phyloP scores from a whole-genome alignment of 1,140 invertebrate genomes.

The Drosophila mojavensis region DNA sequence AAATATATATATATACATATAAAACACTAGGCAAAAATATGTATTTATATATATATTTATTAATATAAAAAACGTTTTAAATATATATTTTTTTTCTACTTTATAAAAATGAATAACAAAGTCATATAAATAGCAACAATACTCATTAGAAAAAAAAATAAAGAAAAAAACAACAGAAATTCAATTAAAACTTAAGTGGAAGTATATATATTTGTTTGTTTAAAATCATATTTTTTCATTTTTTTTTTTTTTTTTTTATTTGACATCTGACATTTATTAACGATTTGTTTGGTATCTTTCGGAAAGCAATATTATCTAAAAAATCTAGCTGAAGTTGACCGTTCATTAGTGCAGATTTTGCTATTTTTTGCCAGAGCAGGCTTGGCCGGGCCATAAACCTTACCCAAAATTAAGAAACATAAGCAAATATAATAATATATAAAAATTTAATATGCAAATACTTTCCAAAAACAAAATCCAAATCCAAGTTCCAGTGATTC shows the following conservation, averaged over 20 bases:
- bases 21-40: too few species aligned
- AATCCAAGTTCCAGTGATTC: neutral
- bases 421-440: constrained; percentile 21
- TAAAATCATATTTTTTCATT: neutral
- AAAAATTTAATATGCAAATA: constrained; percentile 32
- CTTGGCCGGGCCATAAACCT: neutral
- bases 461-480: constrained; percentile 9
- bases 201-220: neutral
- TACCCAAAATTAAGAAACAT: constrained; percentile 1
- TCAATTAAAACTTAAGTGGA: constrained; percentile 6
- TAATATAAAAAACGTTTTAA: too few species aligned
- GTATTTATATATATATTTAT: too few species aligned
- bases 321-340: neutral
- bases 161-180: constrained; percentile 1
- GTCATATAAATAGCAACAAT: too few species aligned
- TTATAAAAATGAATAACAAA: too few species aligned
- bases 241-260: neutral
- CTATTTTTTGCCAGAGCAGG: constrained; percentile 22
- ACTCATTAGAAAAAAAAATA: too few species aligned
- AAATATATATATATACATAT: too few species aligned
- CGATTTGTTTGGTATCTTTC: neutral
- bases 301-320: constrained; percentile 19
- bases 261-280: constrained; percentile 3
- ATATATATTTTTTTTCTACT: too few species aligned
- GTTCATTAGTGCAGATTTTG: constrained; percentile 43